These are phyloP conservation scores for Falco biarmicus DNA, from an alignment of 2,797 vertebrate species.

Conservation along the genomic window DNA sequence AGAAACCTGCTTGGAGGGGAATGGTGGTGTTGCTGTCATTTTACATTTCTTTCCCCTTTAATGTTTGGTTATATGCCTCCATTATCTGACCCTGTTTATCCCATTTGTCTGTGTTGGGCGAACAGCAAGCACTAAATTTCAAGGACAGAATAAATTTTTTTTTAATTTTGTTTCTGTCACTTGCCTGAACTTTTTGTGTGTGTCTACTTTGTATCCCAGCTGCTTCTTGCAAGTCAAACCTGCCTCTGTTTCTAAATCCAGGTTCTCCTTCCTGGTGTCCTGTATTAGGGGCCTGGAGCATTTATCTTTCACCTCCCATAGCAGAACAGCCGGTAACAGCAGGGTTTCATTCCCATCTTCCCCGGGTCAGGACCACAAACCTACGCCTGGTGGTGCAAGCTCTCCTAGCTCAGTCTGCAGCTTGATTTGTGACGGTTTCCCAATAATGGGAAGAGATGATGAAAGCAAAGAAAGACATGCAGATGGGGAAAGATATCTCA, in stretches of 20 bases:
- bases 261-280: background rate
- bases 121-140: background rate
- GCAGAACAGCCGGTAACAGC: background rate
- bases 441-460: slow-evolving; percentile 65
- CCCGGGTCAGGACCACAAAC: background rate
- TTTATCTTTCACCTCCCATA: background rate
- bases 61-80: background rate
- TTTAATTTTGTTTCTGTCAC: background rate
- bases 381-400: background rate
- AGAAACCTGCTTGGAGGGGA: background rate
- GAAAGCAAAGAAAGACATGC: slow-evolving; percentile 48
- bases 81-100: background rate
- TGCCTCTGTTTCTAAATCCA: background rate
- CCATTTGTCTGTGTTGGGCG: background rate
- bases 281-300: background rate
- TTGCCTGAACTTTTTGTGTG: background rate
- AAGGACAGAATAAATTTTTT: background rate
- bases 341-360: fast-evolving
- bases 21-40: background rate
- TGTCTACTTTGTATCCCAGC: background rate
- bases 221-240: slow-evolving; percentile 1
- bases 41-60: background rate
- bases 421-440: slow-evolving; percentile 39
- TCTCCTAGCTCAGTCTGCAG: background rate
- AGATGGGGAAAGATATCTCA: slow-evolving; percentile 52